Evolutionary conservation across 2,888 invertebrate species (phyloP), one percentile per base, ranked within the genome.

Genomic region (Drosophila histrio): DNA sequence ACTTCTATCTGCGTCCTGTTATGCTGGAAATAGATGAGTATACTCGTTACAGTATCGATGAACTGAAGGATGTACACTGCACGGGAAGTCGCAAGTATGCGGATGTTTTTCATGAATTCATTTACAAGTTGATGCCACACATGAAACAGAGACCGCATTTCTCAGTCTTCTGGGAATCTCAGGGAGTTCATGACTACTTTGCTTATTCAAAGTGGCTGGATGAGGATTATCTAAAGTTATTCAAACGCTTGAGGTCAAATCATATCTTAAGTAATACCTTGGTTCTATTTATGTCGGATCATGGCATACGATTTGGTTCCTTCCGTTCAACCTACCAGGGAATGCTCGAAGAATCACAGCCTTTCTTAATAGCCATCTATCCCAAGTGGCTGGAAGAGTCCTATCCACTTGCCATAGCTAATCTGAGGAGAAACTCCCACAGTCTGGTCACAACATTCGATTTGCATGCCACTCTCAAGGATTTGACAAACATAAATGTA

Each of bases 391-490:
- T 97, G 91, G 92, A 91, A 68, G 83, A 92, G 8, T 92, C 92
- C 43, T 95, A 95, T 89, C 93, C 94, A 0, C 58, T 91, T 5
- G 95, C 96, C 0, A 93, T 94, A 70, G 86, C 92, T 0, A 96
- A 96, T 91, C 90, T 98, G 17, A 92, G 92, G 53, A 89, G 86
- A 15, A 98, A 98, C 89, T 91, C 93, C 0, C 92, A 92, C 52
- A 94, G 95, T 56, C 93, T 98, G 9, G 95, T 96, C 0, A 96
- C 96, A 0, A 96, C 96, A 0, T 97, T 94, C 89, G 98, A 98
- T 90, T 91, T 98, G 5, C 94, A 97, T 90, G 95, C 95, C 67
- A 97, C 97, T 0, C 89, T 98, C 8, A 76, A 92, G 8, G 96
- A 97, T 90, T 91, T 97, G 2, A 85, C 94, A 1, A 88, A 94